phyloP scores from a whole-genome alignment of 1,140 invertebrate species.

The Atta cephalotes region DNA sequence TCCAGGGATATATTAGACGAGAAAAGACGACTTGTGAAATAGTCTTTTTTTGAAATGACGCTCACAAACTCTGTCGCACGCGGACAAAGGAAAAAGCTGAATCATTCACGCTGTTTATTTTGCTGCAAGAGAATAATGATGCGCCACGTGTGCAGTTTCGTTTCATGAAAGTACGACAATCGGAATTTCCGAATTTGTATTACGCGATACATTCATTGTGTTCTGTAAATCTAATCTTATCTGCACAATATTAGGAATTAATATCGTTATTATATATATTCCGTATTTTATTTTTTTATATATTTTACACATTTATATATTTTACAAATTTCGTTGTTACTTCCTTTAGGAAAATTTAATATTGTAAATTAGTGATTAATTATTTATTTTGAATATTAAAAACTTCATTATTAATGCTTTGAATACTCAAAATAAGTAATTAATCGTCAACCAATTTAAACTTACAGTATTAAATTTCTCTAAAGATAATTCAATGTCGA shows the following conservation, averaged over 20 bases:
- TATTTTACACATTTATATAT: background rate
- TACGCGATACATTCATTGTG: conserved; percentile 12
- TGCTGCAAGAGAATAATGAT: conserved; percentile 69
- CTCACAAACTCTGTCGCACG: conserved; percentile 40
- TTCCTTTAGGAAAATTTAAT: background rate
- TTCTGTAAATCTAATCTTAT: conserved; percentile 4
- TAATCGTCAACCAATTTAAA: too few relatives aligned
- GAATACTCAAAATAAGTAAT: too few relatives aligned
- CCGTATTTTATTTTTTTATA: background rate
- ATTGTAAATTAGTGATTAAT: too few relatives aligned
- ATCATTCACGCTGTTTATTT: conserved; percentile 66
- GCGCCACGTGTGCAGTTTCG: conserved; percentile 61
- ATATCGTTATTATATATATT: background rate
- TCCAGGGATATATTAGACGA: background rate
- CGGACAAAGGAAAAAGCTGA: conserved; percentile 74
- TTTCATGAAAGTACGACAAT: conserved; percentile 35
- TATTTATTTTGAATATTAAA: too few relatives aligned
- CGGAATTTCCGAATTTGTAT: conserved; percentile 39
- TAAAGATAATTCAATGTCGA: background rate
- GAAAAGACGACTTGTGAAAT: conserved; percentile 21
- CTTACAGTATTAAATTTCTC: too few relatives aligned
- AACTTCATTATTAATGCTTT: too few relatives aligned
- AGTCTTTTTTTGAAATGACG: conserved; percentile 44
- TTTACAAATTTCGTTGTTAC: background rate
- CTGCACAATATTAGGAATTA: background rate